Evolutionary conservation across 2,113 vertebrate genomes (phyloP).

Genomic region (Paracanthobrama guichenoti): DNA sequence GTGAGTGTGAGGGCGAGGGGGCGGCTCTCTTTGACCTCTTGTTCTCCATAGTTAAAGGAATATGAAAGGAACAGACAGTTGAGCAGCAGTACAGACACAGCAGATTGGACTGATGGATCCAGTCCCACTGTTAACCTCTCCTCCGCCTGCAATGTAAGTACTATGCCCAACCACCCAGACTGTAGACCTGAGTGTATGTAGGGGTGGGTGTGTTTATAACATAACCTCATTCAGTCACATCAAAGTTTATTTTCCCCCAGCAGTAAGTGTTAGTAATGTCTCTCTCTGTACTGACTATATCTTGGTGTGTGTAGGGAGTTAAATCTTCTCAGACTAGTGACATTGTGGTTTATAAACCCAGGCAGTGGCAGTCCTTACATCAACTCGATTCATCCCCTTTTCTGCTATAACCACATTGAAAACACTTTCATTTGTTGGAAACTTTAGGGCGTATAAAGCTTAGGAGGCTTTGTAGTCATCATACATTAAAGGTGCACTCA

Average conservation of each 20-base stretch:
- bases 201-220: slow-evolving; percentile 4
- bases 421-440: not conserved
- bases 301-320: slow-evolving; percentile 17
- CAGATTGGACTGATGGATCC: slow-evolving; percentile 89
- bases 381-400: not conserved
- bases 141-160: slow-evolving; percentile 95
- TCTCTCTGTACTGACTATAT: slow-evolving; percentile 37
- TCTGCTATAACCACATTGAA: not conserved
- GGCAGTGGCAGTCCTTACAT: not conserved
- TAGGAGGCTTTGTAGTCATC: not conserved
- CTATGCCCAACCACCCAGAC: slow-evolving; percentile 43
- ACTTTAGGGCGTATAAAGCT: not conserved
- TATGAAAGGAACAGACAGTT: slow-evolving; percentile 90
- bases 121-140: slow-evolving; percentile 86
- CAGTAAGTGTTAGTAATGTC: not conserved
- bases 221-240: slow-evolving; percentile 28
- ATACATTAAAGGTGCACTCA: not conserved
- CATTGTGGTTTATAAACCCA: slow-evolving; percentile 1
- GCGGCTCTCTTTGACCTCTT: slow-evolving; percentile 76
- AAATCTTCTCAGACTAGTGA: not conserved
- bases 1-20: slow-evolving; percentile 17
- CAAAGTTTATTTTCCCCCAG: not conserved
- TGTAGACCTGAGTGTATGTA: not conserved
- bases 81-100: slow-evolving; percentile 79
- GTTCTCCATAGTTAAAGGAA: slow-evolving; percentile 93